phyloP scores from a whole-genome alignment of 2,888 invertebrate species.

The Eupeodes luniger region DNA sequence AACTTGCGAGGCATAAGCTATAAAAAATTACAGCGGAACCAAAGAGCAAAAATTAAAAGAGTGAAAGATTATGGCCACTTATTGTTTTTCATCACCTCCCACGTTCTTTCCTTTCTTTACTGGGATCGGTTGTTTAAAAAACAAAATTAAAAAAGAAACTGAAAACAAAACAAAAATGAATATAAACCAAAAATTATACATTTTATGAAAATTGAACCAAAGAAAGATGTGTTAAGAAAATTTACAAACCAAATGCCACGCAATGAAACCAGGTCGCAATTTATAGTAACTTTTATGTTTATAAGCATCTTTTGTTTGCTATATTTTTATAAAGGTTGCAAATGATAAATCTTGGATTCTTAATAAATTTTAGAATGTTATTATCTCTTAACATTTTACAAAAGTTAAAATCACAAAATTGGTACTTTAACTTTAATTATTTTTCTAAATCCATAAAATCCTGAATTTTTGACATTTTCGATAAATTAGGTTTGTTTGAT shows the following conservation, averaged over 20 bases:
- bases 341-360: background rate
- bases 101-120: constrained; percentile 33
- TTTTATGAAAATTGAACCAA: background rate
- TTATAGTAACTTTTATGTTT: constrained; percentile 31
- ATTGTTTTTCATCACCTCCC: constrained; percentile 48
- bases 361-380: background rate
- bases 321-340: background rate
- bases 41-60: constrained; percentile 48
- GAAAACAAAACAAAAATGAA: constrained; percentile 6
- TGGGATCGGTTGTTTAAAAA: constrained; percentile 24
- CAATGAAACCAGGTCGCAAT: constrained; percentile 72
- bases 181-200: constrained; percentile 37
- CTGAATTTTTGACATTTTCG: too few species aligned
- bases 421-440: too few species aligned
- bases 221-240: constrained; percentile 60
- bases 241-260: constrained; percentile 58
- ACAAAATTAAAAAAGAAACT: constrained; percentile 15
- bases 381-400: too few species aligned
- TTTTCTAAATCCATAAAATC: too few species aligned
- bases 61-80: constrained; percentile 65
- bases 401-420: too few species aligned
- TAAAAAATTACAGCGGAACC: constrained; percentile 19
- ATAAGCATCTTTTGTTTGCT: background rate
- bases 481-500: too few species aligned
- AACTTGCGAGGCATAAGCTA: constrained; percentile 44